Evolutionary conservation across 2,888 invertebrate species (phyloP).

Genomic region (Meandrusa payeni): DNA sequence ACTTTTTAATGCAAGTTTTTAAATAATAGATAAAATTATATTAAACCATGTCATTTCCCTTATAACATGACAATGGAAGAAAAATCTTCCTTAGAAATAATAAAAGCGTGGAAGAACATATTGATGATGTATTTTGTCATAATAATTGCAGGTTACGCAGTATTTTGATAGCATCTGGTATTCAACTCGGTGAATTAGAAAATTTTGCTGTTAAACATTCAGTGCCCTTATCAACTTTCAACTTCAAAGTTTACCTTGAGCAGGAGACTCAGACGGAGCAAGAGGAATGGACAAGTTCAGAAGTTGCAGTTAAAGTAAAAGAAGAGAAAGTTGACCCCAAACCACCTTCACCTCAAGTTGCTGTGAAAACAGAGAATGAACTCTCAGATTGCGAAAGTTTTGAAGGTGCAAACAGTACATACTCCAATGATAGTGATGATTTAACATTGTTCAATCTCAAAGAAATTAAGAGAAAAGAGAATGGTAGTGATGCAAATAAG

Average conservation of each 20-base stretch:
- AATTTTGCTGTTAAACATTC: slow-evolving; percentile 39
- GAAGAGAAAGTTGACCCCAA: slow-evolving; percentile 52
- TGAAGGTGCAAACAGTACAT: slow-evolving; percentile 30
- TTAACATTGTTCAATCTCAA: slow-evolving; percentile 53
- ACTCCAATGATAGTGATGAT: slow-evolving; percentile 59
- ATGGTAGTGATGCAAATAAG: slow-evolving; percentile 12
- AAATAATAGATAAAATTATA: no score
- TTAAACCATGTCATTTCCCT: no score
- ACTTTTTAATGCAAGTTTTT: no score
- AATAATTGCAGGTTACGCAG: slow-evolving; percentile 24
- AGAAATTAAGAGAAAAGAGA: slow-evolving; percentile 45
- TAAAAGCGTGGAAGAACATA: no score
- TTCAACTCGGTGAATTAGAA: not conserved
- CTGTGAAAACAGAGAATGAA: slow-evolving; percentile 48
- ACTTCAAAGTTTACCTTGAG: slow-evolving; percentile 30
- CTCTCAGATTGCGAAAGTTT: slow-evolving; percentile 36
- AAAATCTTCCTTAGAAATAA: no score
- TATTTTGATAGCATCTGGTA: slow-evolving; percentile 33
- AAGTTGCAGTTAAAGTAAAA: slow-evolving; percentile 38
- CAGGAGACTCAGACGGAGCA: slow-evolving; percentile 56
- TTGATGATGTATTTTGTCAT: not conserved
- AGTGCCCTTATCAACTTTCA: slow-evolving; percentile 30
- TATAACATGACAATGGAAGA: no score
- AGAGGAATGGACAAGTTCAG: not conserved
- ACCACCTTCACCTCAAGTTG: slow-evolving; percentile 28